Percentiles rank a stretch among this genome's conserved stretches.
Conservation (phyloP, 2,113 vertebrate species). For the Cottus gobio region DNA sequence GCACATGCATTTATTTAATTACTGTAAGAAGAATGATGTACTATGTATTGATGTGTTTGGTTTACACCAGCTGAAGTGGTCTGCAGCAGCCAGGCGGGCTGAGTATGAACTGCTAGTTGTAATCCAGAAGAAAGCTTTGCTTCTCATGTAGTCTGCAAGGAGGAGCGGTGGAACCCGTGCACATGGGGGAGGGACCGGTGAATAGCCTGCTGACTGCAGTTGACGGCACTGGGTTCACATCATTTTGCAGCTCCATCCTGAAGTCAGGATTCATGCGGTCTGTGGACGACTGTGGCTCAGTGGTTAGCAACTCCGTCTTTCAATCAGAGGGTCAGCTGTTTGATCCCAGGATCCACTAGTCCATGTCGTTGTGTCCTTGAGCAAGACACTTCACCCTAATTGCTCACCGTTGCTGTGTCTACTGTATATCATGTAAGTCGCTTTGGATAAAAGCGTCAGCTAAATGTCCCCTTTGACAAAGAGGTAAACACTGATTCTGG, state of each 20-base stretch:
- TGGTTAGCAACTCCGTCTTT: no score
- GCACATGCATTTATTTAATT: slow-evolving; percentile 3
- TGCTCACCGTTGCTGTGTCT: no score
- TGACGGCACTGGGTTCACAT: slow-evolving; percentile 53
- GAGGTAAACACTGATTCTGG: slow-evolving; percentile 23
- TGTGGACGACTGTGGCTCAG: no score
- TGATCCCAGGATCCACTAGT: no score
- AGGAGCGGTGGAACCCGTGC: slow-evolving; percentile 33
- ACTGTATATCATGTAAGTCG: no score
- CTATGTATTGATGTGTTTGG: neutral
- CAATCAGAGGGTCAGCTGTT: no score
- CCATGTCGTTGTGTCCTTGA: no score
- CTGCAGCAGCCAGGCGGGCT: no score
- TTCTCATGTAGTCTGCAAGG: slow-evolving; percentile 22
- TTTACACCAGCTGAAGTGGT: slow-evolving; percentile 9
- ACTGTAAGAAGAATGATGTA: neutral
- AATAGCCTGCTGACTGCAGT: slow-evolving; percentile 42
- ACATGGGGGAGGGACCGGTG: slow-evolving; percentile 37
- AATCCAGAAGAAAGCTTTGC: slow-evolving; percentile 35
- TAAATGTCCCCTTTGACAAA: slow-evolving; percentile 32
- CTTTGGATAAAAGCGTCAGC: no score
- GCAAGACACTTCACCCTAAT: no score
- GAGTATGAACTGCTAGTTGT: slow-evolving; percentile 11
- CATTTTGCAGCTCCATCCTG: slow-evolving; percentile 52
- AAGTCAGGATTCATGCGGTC: slow-evolving; percentile 60